Base-by-base conservation (phyloP, 2,797 vertebrate genomes). In the Atherinosoma microstoma region DNA sequence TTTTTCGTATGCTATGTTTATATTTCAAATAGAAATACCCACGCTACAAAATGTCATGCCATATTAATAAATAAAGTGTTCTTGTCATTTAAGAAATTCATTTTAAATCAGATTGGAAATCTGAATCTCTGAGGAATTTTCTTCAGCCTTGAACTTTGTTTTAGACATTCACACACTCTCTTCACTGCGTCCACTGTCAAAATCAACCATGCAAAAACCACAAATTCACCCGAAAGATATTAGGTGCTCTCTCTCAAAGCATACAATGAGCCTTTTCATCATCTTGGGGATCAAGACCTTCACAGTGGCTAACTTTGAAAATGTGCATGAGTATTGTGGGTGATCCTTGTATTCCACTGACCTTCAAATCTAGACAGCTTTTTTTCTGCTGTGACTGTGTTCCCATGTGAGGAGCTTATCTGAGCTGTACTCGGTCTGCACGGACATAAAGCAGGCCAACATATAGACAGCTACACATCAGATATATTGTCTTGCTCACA, bases 51-150 rank as follows among this genome's bases (percentile, higher is more conserved):
- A 76, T 84, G 82, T 86, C 57, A 79, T 84, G 73, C 49, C 64
- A 60, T 54, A 78, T 49, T 49, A 78, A 76, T 64, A 78, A 75
- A 79, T 30, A 54, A 78, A 67, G 73, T 59, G 73, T 80, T 77
- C 72, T 75, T 65, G 82, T 84, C 78, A 59, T 63, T 59, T 56
- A 73, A 72, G 32, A 68, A 71, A 73, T 49, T 57, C 56, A 84
- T 84, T 87, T 81, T 78, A 85, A 88, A 81, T 83, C 36, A 62
- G 73, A 63, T 70, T 58, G 81, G 84, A 87, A 86, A 86, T 88
- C 83, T 82, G 70, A 84, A 86, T 83, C 87, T 60, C 68, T 69
- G 70, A 82, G 79, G 89, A 73, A 83, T 86, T 78, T 78, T 73
- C 73, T 79, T 79, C 61, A 76, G 69, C 78, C 64, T 74, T 60